phyloP scores from a whole-genome alignment of 2,797 vertebrate genomes.

The Pseudopleuronectes americanus region DNA sequence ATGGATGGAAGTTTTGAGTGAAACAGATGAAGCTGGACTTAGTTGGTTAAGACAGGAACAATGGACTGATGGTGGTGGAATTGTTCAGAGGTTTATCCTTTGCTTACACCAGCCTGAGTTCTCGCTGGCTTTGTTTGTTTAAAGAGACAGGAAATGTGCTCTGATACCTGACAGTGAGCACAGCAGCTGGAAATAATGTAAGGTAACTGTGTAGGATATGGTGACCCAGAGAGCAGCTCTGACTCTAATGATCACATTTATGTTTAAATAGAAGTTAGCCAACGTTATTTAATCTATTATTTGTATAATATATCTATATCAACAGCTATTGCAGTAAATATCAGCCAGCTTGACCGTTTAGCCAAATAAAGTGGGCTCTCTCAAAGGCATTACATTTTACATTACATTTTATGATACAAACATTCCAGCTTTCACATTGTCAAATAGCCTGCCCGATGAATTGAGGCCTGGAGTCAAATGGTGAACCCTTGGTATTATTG shows the following conservation, averaged over 20 bases:
- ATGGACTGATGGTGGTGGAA: slow-evolving; percentile 44
- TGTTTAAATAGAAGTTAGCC: too few species aligned
- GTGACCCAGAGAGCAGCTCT: neutral
- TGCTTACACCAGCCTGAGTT: slow-evolving; percentile 53
- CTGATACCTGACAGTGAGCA: slow-evolving; percentile 64
- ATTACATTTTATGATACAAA: too few species aligned
- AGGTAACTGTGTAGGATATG: neutral
- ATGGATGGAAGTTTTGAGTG: slow-evolving; percentile 25
- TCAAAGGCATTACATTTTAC: too few species aligned
- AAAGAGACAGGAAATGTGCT: slow-evolving; percentile 74
- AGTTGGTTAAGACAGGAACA: slow-evolving; percentile 40
- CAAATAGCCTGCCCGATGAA: too few species aligned
- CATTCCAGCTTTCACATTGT: too few species aligned
- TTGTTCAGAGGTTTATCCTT: slow-evolving; percentile 28
- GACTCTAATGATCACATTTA: neutral
- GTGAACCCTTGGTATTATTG: too few species aligned
- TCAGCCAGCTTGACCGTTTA: too few species aligned
- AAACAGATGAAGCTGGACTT: slow-evolving; percentile 54
- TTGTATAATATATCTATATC: too few species aligned
- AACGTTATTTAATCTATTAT: too few species aligned
- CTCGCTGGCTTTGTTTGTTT: slow-evolving; percentile 70
- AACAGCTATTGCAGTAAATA: too few species aligned
- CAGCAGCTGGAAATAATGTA: slow-evolving; percentile 3
- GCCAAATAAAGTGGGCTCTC: too few species aligned
- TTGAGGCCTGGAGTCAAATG: too few species aligned